Conservation (phyloP, 2,888 invertebrate genomes). For the Tenthredo distinguenda region DNA sequence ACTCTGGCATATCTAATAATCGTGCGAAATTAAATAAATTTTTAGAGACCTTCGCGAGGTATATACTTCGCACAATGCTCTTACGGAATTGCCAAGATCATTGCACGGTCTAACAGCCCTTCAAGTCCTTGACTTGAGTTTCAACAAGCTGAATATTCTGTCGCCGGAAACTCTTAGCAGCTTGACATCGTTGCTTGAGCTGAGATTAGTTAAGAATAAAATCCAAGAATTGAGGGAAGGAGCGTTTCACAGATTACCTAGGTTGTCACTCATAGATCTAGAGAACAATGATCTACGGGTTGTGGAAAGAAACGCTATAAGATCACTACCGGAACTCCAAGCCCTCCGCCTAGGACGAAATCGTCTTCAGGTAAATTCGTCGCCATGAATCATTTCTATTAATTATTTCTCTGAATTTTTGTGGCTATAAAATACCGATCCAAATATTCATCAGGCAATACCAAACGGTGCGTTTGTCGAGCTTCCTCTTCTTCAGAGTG, state of each 20-base stretch:
- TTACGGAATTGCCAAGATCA: slow-evolving; percentile 86
- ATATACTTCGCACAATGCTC: slow-evolving; percentile 88
- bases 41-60: slow-evolving; percentile 86
- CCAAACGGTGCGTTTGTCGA: slow-evolving; percentile 89
- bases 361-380: slow-evolving; percentile 82
- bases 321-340: slow-evolving; percentile 84
- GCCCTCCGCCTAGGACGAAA: slow-evolving; percentile 86
- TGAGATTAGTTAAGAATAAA: slow-evolving; percentile 88
- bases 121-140: slow-evolving; percentile 87
- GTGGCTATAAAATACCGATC: neutral
- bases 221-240: slow-evolving; percentile 86
- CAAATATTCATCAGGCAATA: slow-evolving; percentile 75
- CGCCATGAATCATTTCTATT: neutral
- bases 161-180: slow-evolving; percentile 86
- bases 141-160: slow-evolving; percentile 87
- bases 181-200: slow-evolving; percentile 84
- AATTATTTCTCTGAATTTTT: neutral
- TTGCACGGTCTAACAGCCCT: slow-evolving; percentile 85
- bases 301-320: slow-evolving; percentile 87
- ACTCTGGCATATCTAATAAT: neutral
- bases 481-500: slow-evolving; percentile 85
- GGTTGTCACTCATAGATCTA: slow-evolving; percentile 87
- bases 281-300: slow-evolving; percentile 90
- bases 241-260: slow-evolving; percentile 86
- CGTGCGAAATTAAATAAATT: slow-evolving; percentile 65